Percentiles rank a stretch among this genome's conserved stretches.
phyloP scores from a whole-genome alignment of 1,140 invertebrate species.

The Aphidius ervi region DNA sequence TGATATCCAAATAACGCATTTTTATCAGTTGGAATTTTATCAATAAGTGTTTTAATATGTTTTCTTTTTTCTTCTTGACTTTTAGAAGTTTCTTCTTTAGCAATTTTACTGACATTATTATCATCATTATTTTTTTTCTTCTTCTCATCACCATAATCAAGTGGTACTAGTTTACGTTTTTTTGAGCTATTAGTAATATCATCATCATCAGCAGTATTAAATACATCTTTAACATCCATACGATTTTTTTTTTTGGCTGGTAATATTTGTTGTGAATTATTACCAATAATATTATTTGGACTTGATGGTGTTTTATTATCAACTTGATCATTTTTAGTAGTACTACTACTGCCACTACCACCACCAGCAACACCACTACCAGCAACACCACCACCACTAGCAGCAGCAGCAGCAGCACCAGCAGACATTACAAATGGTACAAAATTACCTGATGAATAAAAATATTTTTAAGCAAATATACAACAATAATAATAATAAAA shows the following conservation, averaged over 20 bases:
- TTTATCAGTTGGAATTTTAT: constrained; percentile 97
- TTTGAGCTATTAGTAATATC: constrained; percentile 64
- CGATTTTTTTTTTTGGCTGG: constrained; percentile 64
- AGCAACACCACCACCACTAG: constrained; percentile 44
- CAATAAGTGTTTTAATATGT: constrained; percentile 94
- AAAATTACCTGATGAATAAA: constrained; percentile 33
- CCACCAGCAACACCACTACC: constrained; percentile 38
- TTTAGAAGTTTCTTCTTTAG: constrained; percentile 65
- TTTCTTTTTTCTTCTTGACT: constrained; percentile 92
- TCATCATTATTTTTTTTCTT: constrained; percentile 54
- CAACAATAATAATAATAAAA: constrained; percentile 1
- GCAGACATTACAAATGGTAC: constrained; percentile 50
- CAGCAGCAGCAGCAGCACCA: constrained; percentile 17
- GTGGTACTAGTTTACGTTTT: constrained; percentile 79
- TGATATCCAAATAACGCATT: constrained; percentile 91
- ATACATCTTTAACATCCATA: constrained; percentile 82
- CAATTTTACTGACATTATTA: constrained; percentile 57
- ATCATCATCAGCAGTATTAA: constrained; percentile 87
- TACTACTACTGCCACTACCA: constrained; percentile 32
- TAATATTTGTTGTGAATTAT: constrained; percentile 36
- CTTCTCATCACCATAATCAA: constrained; percentile 68
- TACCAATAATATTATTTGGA: constrained; percentile 30
- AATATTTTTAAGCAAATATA: constrained; percentile 27
- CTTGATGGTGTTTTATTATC: constrained; percentile 50
- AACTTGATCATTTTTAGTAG: constrained; percentile 36